Evolutionary conservation across 2,888 invertebrate species (phyloP).

Genomic region (Ophion slaviceki): DNA sequence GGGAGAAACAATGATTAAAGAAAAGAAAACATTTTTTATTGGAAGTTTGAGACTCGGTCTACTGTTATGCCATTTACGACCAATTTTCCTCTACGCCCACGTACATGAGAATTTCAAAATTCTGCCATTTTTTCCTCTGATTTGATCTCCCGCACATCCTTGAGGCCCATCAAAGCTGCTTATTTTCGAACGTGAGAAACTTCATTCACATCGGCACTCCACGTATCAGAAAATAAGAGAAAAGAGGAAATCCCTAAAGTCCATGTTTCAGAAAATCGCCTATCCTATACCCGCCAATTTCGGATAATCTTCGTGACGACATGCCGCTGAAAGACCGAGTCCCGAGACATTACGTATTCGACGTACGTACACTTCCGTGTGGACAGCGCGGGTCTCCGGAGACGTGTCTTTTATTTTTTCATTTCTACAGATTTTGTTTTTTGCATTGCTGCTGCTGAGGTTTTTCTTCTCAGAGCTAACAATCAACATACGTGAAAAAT

Average conservation of each 20-base stretch:
- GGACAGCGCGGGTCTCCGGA: background rate
- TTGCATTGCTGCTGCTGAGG: background rate
- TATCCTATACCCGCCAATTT: background rate
- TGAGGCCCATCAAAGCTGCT: background rate
- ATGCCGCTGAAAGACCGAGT: background rate
- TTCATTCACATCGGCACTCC: background rate
- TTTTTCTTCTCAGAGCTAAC: background rate
- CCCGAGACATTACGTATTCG: constrained; percentile 4
- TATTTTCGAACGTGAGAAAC: background rate
- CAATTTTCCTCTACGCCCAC: too few relatives aligned
- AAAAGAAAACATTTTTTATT: too few relatives aligned
- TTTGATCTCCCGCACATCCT: background rate
- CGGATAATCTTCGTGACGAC: background rate
- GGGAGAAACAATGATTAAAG: too few relatives aligned
- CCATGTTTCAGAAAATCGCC: background rate
- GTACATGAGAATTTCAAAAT: too few relatives aligned
- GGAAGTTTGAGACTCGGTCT: too few relatives aligned
- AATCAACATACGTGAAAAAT: background rate
- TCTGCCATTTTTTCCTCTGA: background rate
- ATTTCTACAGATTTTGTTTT: background rate
- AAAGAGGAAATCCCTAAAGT: background rate
- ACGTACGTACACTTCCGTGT: background rate
- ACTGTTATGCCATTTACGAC: too few relatives aligned
- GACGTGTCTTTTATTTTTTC: background rate
- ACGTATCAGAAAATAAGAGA: background rate